Percentiles rank a stretch among this genome's conserved stretches.
Conservation (phyloP, 2,888 invertebrate species). For the Stenurella melanura region DNA sequence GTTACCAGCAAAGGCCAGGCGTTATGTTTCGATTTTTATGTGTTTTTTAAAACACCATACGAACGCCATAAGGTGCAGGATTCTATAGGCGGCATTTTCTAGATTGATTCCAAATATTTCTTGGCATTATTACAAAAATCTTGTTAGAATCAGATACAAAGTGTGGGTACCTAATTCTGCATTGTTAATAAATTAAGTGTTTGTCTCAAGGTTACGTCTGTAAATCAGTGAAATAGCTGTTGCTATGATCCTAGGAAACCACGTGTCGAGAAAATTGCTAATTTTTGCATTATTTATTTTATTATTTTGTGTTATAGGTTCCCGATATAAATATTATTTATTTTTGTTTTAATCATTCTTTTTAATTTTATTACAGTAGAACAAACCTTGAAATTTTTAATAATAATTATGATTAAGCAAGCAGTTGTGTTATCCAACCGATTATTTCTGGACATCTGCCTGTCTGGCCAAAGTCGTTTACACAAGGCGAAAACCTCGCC, state of each 20-base stretch:
- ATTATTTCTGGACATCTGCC: no score
- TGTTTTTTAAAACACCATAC: not conserved
- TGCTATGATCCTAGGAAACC: not conserved
- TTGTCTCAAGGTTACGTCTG: not conserved
- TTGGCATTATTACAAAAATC: not conserved
- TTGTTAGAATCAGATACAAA: constrained; percentile 11
- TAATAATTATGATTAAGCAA: not conserved
- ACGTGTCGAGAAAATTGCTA: no score
- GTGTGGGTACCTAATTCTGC: not conserved
- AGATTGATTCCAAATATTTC: not conserved
- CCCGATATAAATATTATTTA: no score
- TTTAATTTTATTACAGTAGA: not conserved
- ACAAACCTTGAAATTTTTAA: constrained; percentile 2
- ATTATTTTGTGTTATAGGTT: no score
- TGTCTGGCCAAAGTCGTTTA: no score
- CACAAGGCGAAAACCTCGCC: no score
- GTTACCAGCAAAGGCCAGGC: no score
- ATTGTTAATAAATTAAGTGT: constrained; percentile 15
- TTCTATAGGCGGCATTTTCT: not conserved
- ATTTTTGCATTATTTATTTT: no score
- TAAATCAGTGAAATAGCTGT: not conserved
- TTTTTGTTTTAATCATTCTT: no score
- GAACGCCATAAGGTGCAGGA: not conserved
- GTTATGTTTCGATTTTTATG: no score
- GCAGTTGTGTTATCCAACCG: no score